These are phyloP conservation scores for Phrynosoma blainvillii DNA, from an alignment of 2,113 vertebrate species.

Conservation along the genomic window DNA sequence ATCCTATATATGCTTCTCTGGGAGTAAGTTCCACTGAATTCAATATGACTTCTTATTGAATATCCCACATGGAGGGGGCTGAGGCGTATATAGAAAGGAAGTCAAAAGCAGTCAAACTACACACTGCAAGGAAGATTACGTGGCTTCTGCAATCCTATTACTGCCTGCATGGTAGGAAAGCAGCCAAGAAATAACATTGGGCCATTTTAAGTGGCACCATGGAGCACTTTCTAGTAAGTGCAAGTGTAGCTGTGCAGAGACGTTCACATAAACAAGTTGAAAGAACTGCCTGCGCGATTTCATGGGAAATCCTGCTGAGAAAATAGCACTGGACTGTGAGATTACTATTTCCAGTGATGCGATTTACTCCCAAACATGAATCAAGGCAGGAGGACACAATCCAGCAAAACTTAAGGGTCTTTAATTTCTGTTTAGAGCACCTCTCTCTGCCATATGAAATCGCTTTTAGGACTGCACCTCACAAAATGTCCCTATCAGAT, in stretches of 20 bases:
- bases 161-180: neutral
- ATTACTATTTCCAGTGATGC: neutral
- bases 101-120: neutral
- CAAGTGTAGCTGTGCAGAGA: neutral
- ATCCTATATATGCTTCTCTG: too few species aligned
- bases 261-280: slow-evolving; percentile 40
- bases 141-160: too few species aligned
- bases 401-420: neutral
- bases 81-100: neutral
- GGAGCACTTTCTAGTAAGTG: slow-evolving; percentile 25
- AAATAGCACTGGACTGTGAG: neutral
- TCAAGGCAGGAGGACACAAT: neutral
- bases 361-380: neutral
- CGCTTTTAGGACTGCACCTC: neutral
- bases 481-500: neutral
- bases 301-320: neutral
- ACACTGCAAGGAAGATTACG: neutral
- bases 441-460: neutral
- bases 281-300: slow-evolving; percentile 20
- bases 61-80: neutral
- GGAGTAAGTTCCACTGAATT: too few species aligned
- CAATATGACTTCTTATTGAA: neutral
- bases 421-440: neutral
- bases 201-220: slow-evolving; percentile 46
- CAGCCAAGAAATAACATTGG: neutral